Percentiles rank a stretch among this genome's conserved stretches.
phyloP scores from a whole-genome alignment of 2,113 vertebrate genomes.

The Pseudolaguvia tuberculata region DNA sequence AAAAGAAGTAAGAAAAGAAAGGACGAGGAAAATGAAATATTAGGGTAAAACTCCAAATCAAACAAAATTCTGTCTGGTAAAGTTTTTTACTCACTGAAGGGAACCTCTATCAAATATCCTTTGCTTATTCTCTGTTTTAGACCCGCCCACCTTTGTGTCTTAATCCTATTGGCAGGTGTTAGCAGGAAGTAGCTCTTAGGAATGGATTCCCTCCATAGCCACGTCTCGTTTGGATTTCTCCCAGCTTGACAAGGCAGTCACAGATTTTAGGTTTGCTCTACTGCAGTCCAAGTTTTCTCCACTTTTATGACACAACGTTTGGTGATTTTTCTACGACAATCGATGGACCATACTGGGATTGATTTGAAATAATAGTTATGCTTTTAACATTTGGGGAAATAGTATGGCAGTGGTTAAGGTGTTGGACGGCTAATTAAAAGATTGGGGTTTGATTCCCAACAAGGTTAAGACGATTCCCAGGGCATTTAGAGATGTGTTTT shows the following conservation, averaged over 20 bases:
- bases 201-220: slow-evolving; percentile 40
- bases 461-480: too few species aligned
- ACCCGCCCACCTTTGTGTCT: slow-evolving; percentile 4
- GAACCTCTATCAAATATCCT: slow-evolving; percentile 12
- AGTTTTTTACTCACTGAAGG: slow-evolving; percentile 9
- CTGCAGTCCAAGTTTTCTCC: background rate
- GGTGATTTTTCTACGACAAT: background rate
- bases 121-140: background rate
- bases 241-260: slow-evolving; percentile 47
- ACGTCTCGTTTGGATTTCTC: slow-evolving; percentile 48
- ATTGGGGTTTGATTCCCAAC: too few species aligned
- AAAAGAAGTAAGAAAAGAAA: background rate
- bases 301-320: slow-evolving; percentile 2
- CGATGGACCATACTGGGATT: background rate
- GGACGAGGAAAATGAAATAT: background rate
- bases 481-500: too few species aligned
- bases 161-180: slow-evolving; percentile 27
- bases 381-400: too few species aligned
- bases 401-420: too few species aligned
- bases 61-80: slow-evolving; percentile 3
- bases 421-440: too few species aligned
- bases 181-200: slow-evolving; percentile 42
- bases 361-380: background rate
- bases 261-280: slow-evolving; percentile 26
- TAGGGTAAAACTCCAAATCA: slow-evolving; percentile 13